Evolutionary conservation across 2,113 vertebrate genomes (phyloP).

Genomic region (Recurvirostra avosetta): DNA sequence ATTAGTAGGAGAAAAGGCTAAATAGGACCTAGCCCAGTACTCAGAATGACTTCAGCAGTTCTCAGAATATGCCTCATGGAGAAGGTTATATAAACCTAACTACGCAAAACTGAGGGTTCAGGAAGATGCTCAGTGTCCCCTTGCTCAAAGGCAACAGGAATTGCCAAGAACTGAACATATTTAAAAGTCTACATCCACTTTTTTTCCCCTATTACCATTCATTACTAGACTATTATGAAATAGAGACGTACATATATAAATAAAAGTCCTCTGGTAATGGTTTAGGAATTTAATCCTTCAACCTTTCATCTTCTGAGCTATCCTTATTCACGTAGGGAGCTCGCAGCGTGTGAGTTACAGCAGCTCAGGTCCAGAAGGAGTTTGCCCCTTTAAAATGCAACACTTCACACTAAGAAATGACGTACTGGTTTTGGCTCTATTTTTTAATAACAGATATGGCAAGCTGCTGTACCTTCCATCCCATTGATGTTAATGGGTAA

Average conservation of each 20-base stretch:
- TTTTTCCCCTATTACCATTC: background rate
- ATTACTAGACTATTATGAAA: background rate
- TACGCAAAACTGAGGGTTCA: background rate
- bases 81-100: background rate
- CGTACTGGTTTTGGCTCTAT: background rate
- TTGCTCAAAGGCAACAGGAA: background rate
- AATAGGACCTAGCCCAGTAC: background rate
- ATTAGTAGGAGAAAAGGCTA: background rate
- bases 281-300: background rate
- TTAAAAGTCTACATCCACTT: background rate
- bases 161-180: background rate
- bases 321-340: background rate
- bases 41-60: background rate
- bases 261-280: background rate
- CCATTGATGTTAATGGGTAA: background rate
- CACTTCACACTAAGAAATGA: background rate
- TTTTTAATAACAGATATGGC: background rate
- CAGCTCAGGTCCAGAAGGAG: background rate
- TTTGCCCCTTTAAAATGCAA: constrained; percentile 12
- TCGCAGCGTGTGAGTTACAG: background rate
- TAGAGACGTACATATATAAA: background rate
- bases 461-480: background rate
- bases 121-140: background rate
- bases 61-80: background rate
- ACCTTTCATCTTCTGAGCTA: constrained; percentile 5